Evolutionary conservation across 2,113 vertebrate species (phyloP), one percentile per base, ranked within the genome.

Genomic region (Pimephales promelas): DNA sequence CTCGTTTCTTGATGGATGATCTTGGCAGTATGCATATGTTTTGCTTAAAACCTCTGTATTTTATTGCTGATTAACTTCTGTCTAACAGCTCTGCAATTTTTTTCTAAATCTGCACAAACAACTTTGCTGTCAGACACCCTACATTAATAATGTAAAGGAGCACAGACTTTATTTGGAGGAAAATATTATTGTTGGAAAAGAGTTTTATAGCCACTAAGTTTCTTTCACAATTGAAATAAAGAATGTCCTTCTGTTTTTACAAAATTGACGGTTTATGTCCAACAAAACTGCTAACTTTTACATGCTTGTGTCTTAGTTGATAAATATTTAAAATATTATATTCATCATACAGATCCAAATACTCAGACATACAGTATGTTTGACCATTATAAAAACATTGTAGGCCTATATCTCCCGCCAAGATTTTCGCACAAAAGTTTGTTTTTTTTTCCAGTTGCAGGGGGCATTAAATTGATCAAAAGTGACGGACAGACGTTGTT

Each of bases 11-110:
- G 34, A 66, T 34, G 24, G 79, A n/a, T 62, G 28, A 5, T 54
- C 62, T 82, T 87, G 77, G 74, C 79, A 52, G 31, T 14, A 31
- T 61, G 70, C 49, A 54, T 79, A 72, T 72, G 76, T 72, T 72
- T 79, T 36, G 64, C 54, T 79, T 59, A 14, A 45, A 72, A 36
- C 16, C 54, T 47, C 52, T 70, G 75, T 54, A 31, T 24, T 62
- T 86, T 61, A 81, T 40, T 26, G 34, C 74, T 52, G 64, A 71
- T 73, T 83, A 79, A 59, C 24, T 36, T 26, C 57, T 31, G 34
- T 34, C 49, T 70, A 45, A 64, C 40, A 80, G 78, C 59, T 22
- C 22, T 43, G 62, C 40, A 14, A 56, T n/a, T 31, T 28, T 45
- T 40, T 59, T 74, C 2, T 16, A 26, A 36, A 24, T n/a, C 26